Evolutionary conservation across 64 coral and sea anemone genomes (phyloP).

Genomic region (Montipora efflorescens): DNA sequence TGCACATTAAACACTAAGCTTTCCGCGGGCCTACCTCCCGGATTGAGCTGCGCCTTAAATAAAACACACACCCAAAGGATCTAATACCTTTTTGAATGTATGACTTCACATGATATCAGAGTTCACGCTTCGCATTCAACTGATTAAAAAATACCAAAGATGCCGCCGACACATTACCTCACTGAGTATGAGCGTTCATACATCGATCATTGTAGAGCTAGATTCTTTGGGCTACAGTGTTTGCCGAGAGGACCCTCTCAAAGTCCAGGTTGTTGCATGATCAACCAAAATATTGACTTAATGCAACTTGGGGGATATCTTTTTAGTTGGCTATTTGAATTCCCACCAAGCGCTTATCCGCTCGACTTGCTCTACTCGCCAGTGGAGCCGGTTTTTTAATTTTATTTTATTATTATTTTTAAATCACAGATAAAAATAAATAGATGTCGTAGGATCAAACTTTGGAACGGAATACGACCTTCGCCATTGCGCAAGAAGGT

Average conservation of each 20-base stretch:
- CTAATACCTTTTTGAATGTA: neutral
- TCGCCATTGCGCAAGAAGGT: too few relatives aligned
- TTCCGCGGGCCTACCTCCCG: neutral
- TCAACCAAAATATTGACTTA: slow-evolving; percentile 3
- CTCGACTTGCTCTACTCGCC: neutral
- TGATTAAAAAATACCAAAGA: too few relatives aligned
- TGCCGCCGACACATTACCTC: too few relatives aligned
- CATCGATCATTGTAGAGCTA: too few relatives aligned
- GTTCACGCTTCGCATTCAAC: too few relatives aligned
- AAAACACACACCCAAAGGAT: neutral
- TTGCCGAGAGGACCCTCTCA: neutral
- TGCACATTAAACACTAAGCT: neutral
- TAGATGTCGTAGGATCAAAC: too few relatives aligned
- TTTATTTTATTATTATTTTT: too few relatives aligned
- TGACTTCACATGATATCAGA: neutral
- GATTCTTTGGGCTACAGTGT: too few relatives aligned
- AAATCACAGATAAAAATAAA: too few relatives aligned
- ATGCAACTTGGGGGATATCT: neutral
- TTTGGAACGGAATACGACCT: too few relatives aligned
- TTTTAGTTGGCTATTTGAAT: neutral
- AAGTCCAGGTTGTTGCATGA: neutral
- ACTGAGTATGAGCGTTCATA: too few relatives aligned
- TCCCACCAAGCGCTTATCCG: neutral
- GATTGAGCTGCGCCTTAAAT: neutral
- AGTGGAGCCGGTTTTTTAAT: too few relatives aligned